phyloP scores from a whole-genome alignment of 2,113 vertebrate species.

The Tragelaphus buxtoni region DNA sequence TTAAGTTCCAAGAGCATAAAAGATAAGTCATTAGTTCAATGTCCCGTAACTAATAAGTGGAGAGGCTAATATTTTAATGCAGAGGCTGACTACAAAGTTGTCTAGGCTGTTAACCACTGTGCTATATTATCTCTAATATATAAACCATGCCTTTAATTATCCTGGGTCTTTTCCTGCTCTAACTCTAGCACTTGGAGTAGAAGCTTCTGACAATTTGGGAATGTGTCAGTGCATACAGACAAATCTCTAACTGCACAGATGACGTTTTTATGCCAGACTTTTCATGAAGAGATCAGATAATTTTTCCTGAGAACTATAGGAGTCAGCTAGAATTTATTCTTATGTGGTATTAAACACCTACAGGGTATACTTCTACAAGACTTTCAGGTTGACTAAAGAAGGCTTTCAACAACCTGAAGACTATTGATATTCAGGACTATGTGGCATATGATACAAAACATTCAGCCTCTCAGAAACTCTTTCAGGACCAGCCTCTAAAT shows the following conservation, averaged over 20 bases:
- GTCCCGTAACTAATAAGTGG: neutral
- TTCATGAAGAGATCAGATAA: neutral
- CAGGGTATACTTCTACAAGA: neutral
- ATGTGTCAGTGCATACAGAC: neutral
- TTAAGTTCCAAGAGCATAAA: neutral
- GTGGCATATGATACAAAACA: neutral
- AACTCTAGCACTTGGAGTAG: neutral
- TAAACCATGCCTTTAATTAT: neutral
- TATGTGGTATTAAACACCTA: neutral
- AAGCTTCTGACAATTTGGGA: neutral
- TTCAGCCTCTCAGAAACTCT: neutral
- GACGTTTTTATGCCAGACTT: neutral
- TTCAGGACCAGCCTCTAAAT: neutral
- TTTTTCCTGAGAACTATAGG: neutral
- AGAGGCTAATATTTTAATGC: neutral
- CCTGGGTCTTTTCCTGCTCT: neutral
- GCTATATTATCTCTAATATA: neutral
- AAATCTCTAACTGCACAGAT: neutral
- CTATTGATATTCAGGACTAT: neutral
- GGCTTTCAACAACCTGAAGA: neutral
- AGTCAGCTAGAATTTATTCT: neutral
- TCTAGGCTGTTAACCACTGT: neutral
- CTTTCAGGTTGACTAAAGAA: neutral
- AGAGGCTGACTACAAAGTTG: neutral
- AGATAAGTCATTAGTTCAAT: neutral